These are phyloP conservation scores for Ctenopoma multispine DNA, from an alignment of 2,797 vertebrate species.

Conservation along the genomic window DNA sequence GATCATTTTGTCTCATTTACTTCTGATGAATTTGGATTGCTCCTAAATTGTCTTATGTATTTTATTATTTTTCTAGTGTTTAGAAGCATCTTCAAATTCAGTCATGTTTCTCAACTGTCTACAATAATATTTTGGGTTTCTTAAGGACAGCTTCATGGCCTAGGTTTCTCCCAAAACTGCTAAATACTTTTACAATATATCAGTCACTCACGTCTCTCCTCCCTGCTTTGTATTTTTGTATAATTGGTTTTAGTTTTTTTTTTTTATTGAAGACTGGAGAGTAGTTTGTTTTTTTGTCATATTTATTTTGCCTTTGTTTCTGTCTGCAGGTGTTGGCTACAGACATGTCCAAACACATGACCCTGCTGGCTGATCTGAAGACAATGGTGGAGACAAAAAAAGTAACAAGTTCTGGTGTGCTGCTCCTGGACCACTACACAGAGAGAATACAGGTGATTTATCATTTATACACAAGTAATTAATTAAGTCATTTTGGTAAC, in stretches of 20 bases:
- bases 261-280: not conserved
- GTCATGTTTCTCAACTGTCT: no score
- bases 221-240: not conserved
- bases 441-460: conserved; percentile 94
- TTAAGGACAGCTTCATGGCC: no score
- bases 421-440: conserved; percentile 96
- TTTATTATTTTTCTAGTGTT: no score
- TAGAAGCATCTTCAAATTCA: no score
- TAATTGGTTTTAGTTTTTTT: not conserved
- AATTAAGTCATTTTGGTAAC: not conserved
- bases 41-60: no score
- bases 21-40: no score
- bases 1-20: no score
- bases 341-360: conserved; percentile 99
- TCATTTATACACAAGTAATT: not conserved
- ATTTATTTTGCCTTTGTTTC: not conserved
- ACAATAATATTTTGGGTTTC: no score
- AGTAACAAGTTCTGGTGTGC: conserved; percentile 96
- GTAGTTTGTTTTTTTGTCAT: not conserved
- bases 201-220: no score
- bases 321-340: conserved; percentile 92
- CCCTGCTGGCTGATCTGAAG: conserved; percentile 95
- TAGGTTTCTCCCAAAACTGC: no score
- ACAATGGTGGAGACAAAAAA: conserved; percentile 99
- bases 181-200: no score